These are phyloP conservation scores for Hystrix brachyura DNA, from an alignment of 2,113 vertebrate genomes.

Conservation along the genomic window DNA sequence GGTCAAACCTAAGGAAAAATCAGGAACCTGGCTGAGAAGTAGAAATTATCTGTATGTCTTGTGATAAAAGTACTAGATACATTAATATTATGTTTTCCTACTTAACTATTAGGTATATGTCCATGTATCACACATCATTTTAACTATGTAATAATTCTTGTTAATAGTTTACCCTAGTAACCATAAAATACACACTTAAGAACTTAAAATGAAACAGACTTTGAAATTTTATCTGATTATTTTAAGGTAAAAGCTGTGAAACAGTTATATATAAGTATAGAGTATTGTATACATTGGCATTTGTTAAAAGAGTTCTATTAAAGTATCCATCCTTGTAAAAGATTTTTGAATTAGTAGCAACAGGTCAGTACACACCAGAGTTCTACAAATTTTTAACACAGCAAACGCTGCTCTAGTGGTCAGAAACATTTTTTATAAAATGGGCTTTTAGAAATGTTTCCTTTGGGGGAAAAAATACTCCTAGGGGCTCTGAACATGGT, in stretches of 20 bases:
- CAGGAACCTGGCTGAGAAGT: slow-evolving; percentile 47
- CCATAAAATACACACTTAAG: neutral
- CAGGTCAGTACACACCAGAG: neutral
- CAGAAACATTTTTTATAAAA: neutral
- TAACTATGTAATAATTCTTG: slow-evolving; percentile 33
- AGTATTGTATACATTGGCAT: neutral
- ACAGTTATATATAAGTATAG: neutral
- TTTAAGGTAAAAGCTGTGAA: slow-evolving; percentile 45
- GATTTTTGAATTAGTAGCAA: slow-evolving; percentile 49
- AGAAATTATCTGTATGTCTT: slow-evolving; percentile 52
- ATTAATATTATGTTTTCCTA: slow-evolving; percentile 50
- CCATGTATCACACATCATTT: neutral
- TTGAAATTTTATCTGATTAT: slow-evolving; percentile 57
- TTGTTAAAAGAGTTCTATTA: slow-evolving; percentile 15
- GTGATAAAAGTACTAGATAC: neutral
- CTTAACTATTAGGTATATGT: slow-evolving; percentile 9
- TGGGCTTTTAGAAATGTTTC: slow-evolving; percentile 44
- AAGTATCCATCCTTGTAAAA: neutral
- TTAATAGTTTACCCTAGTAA: slow-evolving; percentile 51
- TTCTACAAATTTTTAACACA: slow-evolving; percentile 5
- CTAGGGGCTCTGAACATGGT: neutral
- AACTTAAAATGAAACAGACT: slow-evolving; percentile 45
- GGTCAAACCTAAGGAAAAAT: slow-evolving; percentile 65
- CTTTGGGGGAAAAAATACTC: neutral
- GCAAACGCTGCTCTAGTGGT: neutral